phyloP scores from a whole-genome alignment of 2,888 invertebrate genomes.

The Cephus pygmeus region DNA sequence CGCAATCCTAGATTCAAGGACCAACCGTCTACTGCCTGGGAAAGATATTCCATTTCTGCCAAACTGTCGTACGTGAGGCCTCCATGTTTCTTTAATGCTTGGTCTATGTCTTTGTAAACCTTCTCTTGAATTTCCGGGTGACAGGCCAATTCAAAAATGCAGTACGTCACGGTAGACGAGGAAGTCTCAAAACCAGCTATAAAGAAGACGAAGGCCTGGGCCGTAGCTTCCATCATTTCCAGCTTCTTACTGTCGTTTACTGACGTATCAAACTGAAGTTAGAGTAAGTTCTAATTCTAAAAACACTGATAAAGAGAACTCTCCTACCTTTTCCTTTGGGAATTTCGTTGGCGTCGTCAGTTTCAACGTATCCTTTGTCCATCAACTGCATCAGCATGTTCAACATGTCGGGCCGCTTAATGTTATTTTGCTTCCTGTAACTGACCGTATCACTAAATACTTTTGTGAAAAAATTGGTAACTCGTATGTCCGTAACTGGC shows the following conservation, averaged over 20 bases:
- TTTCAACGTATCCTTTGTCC: constrained; percentile 19
- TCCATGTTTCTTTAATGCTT: constrained; percentile 64
- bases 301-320: too few relatives aligned
- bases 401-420: constrained; percentile 37
- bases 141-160: constrained; percentile 69
- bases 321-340: too few relatives aligned
- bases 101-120: constrained; percentile 67
- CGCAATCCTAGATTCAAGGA: background rate
- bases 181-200: constrained; percentile 76
- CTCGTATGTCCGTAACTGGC: constrained; percentile 1
- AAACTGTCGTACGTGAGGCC: constrained; percentile 70
- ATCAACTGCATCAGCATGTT: constrained; percentile 36
- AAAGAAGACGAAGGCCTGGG: constrained; percentile 72
- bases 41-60: constrained; percentile 70
- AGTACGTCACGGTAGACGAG: constrained; percentile 72
- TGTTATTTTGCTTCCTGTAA: constrained; percentile 26
- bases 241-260: background rate
- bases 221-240: constrained; percentile 67
- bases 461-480: constrained; percentile 27
- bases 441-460: constrained; percentile 28
- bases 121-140: constrained; percentile 68
- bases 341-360: constrained; percentile 7
- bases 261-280: too few relatives aligned
- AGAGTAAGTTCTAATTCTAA: too few relatives aligned
- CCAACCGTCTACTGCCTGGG: constrained; percentile 69